A percentile compares a stretch with the other conserved stretches of the same genome.
These are phyloP conservation scores for Drosophila greeni DNA, from an alignment of 2,888 invertebrate species.

Conservation along the genomic window DNA sequence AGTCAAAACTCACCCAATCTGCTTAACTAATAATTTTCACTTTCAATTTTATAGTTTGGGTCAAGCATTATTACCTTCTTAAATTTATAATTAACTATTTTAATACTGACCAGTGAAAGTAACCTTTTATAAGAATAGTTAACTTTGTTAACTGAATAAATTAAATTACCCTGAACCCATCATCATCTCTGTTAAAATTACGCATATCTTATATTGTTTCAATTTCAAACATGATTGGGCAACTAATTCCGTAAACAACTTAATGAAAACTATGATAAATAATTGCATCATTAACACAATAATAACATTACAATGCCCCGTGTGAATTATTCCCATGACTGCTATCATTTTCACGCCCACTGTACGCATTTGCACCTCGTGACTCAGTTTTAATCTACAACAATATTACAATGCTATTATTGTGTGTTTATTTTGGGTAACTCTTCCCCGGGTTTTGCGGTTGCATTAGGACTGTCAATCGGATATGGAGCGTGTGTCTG, in stretches of 20 bases:
- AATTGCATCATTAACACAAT: slow-evolving; percentile 8
- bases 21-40: background rate
- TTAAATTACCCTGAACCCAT: background rate
- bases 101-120: background rate
- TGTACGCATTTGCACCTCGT: slow-evolving; percentile 24
- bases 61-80: background rate
- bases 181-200: background rate
- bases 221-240: background rate
- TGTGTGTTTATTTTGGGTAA: slow-evolving; percentile 24
- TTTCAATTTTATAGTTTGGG: background rate
- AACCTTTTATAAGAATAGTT: background rate
- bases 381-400: slow-evolving; percentile 22
- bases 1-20: background rate
- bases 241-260: background rate
- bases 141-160: background rate
- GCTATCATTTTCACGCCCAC: slow-evolving; percentile 7
- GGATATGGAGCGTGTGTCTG: slow-evolving; percentile 23
- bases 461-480: slow-evolving; percentile 47
- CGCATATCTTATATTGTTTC: background rate
- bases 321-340: slow-evolving; percentile 6
- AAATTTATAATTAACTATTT: background rate
- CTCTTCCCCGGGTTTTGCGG: slow-evolving; percentile 44
- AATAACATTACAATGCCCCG: slow-evolving; percentile 1
- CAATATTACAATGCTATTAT: slow-evolving; percentile 3
- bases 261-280: slow-evolving; percentile 2